A percentile compares a stretch with the other conserved stretches of the same genome.
Evolutionary conservation across 2,113 vertebrate genomes (phyloP).

Genomic region (Reinhardtius hippoglossoides): DNA sequence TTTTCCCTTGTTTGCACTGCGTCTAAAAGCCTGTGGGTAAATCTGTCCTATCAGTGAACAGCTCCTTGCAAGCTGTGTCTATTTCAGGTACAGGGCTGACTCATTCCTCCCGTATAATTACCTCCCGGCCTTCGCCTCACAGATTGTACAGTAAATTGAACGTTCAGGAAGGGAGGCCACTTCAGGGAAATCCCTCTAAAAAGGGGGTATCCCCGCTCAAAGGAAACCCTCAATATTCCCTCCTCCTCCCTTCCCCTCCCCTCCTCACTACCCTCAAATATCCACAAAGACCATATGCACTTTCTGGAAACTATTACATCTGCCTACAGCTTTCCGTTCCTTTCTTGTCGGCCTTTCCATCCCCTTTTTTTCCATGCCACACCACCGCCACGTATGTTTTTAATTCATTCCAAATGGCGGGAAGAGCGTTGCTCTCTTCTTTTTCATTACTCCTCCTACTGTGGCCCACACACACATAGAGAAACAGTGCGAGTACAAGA

Average conservation of each 20-base stretch:
- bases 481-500: not conserved
- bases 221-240: constrained; percentile 49
- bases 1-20: constrained; percentile 15
- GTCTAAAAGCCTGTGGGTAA: constrained; percentile 18
- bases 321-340: constrained; percentile 43
- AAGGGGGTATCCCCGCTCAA: constrained; percentile 60
- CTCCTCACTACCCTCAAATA: not conserved
- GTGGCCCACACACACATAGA: constrained; percentile 9
- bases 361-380: constrained; percentile 42
- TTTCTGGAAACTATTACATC: constrained; percentile 53
- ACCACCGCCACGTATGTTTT: constrained; percentile 9
- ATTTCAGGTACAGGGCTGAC: constrained; percentile 72
- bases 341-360: constrained; percentile 36
- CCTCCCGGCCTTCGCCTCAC: constrained; percentile 22
- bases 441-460: not conserved
- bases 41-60: constrained; percentile 43
- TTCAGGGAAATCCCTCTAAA: constrained; percentile 70
- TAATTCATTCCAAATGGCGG: constrained; percentile 35
- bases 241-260: constrained; percentile 2
- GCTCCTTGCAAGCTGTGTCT: constrained; percentile 43
- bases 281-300: not conserved
- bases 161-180: constrained; percentile 45
- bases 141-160: constrained; percentile 36
- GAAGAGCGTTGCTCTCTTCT: constrained; percentile 14
- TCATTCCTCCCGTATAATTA: constrained; percentile 73